Evolutionary conservation across 2,113 vertebrate genomes (phyloP).

Genomic region (Anoplopoma fimbria): DNA sequence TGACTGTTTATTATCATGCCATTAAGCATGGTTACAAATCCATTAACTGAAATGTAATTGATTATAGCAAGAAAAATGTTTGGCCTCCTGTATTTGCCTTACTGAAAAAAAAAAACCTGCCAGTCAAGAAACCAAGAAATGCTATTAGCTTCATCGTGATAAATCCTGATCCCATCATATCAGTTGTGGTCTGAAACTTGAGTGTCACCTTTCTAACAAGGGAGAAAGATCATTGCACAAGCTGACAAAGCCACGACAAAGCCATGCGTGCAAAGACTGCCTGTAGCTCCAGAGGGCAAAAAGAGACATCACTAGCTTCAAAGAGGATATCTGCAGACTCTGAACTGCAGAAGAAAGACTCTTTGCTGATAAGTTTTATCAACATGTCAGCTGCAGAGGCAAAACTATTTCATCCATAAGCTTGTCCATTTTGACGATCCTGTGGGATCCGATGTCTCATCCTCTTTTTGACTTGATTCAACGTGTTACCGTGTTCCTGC

Average conservation of each 20-base stretch:
- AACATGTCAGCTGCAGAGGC: not conserved
- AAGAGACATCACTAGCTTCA: not conserved
- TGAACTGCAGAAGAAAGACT: not conserved
- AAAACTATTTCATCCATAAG: not conserved
- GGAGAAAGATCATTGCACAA: not conserved
- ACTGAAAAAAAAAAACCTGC: not conserved
- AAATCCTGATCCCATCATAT: not conserved
- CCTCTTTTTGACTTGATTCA: not conserved
- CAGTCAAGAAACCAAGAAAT: not conserved
- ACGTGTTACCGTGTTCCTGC: not conserved
- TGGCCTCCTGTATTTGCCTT: not conserved
- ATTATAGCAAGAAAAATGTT: not conserved
- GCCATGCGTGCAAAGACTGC: not conserved
- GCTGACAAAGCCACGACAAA: not conserved
- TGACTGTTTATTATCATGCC: not conserved
- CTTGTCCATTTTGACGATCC: not conserved
- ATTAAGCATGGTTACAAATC: not conserved
- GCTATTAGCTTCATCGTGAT: not conserved
- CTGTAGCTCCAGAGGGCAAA: not conserved
- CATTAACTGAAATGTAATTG: not conserved
- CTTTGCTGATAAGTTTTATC: not conserved
- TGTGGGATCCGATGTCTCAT: not conserved
- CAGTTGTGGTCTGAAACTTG: not conserved
- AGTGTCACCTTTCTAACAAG: not conserved
- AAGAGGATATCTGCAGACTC: constrained; percentile 1